Percentiles rank a stretch among this genome's conserved stretches.
Evolutionary conservation across 2,113 vertebrate genomes (phyloP).

Genomic region (Morphnarchus princeps): DNA sequence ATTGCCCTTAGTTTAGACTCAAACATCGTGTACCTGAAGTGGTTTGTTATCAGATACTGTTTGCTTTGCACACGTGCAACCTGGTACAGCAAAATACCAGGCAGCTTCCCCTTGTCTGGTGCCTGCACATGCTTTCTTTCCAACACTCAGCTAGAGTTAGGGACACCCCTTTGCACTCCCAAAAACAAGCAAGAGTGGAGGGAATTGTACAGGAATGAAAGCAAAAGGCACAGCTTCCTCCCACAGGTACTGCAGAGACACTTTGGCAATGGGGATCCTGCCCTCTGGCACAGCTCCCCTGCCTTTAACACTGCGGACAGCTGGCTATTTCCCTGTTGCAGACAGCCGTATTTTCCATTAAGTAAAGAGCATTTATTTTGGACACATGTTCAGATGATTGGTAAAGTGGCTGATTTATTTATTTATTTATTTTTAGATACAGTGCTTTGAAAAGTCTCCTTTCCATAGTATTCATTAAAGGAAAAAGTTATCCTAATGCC

Average conservation of each 20-base stretch:
- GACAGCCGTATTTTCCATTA: not conserved
- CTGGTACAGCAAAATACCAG: accelerated
- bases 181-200: not conserved
- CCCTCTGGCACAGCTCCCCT: not conserved
- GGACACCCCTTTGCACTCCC: not conserved
- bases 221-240: not conserved
- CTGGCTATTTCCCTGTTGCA: not conserved
- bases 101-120: not conserved
- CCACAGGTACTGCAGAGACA: not conserved
- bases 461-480: not conserved
- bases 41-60: not conserved
- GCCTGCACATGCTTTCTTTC: not conserved
- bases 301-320: not conserved
- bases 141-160: accelerated
- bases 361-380: conserved; percentile 20
- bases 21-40: too few relatives aligned
- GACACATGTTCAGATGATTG: not conserved
- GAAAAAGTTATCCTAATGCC: not conserved
- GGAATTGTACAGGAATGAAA: not conserved
- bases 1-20: not conserved
- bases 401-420: not conserved
- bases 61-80: not conserved
- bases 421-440: not conserved
- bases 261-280: not conserved
- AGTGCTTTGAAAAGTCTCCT: not conserved